A percentile compares a stretch with the other conserved stretches of the same genome.
Evolutionary conservation across 2,113 vertebrate species (phyloP).

Genomic region (Silurus glanis): DNA sequence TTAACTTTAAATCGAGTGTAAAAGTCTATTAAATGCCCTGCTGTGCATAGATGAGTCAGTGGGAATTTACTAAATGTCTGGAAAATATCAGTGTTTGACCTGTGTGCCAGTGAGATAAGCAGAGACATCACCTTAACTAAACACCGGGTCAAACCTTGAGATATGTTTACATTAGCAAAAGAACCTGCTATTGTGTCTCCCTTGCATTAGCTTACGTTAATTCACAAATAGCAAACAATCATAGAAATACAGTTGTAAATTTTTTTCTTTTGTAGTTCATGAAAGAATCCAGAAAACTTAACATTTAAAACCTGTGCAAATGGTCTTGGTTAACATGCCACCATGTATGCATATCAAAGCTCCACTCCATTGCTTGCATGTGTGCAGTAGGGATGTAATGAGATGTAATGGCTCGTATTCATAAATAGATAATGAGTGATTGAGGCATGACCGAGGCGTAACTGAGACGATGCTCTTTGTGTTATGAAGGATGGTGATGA

Average conservation of each 20-base stretch:
- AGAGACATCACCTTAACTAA: conserved; percentile 40
- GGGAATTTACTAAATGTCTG: conserved; percentile 40
- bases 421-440: conserved; percentile 49
- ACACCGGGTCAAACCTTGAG: conserved; percentile 30
- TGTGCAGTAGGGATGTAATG: conserved; percentile 45
- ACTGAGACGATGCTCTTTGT: conserved; percentile 31
- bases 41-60: neutral
- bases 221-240: conserved; percentile 5
- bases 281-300: neutral
- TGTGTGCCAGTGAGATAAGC: conserved; percentile 25
- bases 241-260: neutral
- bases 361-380: conserved; percentile 24
- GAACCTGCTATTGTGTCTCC: neutral
- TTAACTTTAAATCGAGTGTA: neutral
- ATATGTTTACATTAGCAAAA: conserved; percentile 5
- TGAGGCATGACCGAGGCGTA: conserved; percentile 31
- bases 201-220: neutral
- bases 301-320: neutral
- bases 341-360: conserved; percentile 5
- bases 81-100: conserved; percentile 41
- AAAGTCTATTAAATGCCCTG: conserved; percentile 13
- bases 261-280: neutral
- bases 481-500: conserved; percentile 28
- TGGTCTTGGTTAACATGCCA: neutral
- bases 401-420: conserved; percentile 50